A percentile compares a stretch with the other conserved stretches of the same genome.
Evolutionary conservation across 2,113 vertebrate genomes (phyloP).

Genomic region (Cyprinus carpio): DNA sequence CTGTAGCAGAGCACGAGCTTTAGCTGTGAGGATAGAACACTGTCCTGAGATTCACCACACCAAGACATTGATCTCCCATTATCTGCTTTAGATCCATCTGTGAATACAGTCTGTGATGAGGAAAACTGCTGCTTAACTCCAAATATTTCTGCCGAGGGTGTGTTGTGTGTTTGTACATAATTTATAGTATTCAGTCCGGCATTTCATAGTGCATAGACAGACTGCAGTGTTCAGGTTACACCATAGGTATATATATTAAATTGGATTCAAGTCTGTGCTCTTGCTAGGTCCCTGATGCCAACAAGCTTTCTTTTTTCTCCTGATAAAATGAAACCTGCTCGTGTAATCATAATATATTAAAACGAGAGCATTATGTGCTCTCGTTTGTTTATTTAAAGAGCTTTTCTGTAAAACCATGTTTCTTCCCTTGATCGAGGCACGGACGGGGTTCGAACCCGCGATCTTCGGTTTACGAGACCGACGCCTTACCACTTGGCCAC

Average conservation of each 20-base stretch:
- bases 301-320: neutral
- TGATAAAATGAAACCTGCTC: neutral
- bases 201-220: too few species aligned
- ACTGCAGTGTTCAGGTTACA: too few species aligned
- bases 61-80: neutral
- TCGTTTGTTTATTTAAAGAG: neutral
- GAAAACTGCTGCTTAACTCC: neutral
- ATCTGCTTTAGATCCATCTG: neutral
- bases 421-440: slow-evolving; percentile 53
- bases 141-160: too few species aligned
- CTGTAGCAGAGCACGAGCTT: neutral
- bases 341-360: neutral
- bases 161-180: too few species aligned
- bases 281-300: too few species aligned
- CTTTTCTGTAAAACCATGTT: neutral
- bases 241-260: neutral
- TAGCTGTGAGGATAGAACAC: neutral
- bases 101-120: neutral
- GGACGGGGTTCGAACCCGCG: slow-evolving; percentile 83
- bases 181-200: too few species aligned
- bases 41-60: neutral
- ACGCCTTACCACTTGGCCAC: slow-evolving; percentile 87
- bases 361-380: neutral
- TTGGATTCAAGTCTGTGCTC: neutral
- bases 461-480: slow-evolving; percentile 81